Percentiles rank a stretch among this genome's conserved stretches.
These are phyloP conservation scores for Mastomys natalensis DNA, from an alignment of 2,113 vertebrate genomes.

Conservation along the genomic window DNA sequence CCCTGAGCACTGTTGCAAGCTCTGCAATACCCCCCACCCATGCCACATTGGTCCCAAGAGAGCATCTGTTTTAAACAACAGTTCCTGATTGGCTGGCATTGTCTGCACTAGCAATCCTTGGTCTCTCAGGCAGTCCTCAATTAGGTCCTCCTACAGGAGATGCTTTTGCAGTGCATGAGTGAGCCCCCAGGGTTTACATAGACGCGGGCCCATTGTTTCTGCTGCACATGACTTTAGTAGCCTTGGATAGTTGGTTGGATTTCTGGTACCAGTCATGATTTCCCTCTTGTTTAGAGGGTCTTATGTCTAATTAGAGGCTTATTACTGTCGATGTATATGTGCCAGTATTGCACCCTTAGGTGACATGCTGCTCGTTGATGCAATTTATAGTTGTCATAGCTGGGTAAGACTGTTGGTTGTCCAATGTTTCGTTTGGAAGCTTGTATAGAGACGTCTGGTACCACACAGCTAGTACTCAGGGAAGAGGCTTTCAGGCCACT, in stretches of 20 bases:
- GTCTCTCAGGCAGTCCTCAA: no score
- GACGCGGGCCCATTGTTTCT: no score
- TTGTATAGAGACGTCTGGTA: background rate
- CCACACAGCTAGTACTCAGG: background rate
- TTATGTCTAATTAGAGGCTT: background rate
- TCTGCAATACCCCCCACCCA: no score
- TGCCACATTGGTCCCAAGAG: no score
- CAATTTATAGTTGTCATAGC: background rate
- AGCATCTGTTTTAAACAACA: no score
- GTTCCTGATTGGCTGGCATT: no score
- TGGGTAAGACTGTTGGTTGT: background rate
- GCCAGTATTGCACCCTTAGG: background rate
- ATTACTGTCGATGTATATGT: background rate
- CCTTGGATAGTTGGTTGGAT: background rate
- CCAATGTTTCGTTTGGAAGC: background rate
- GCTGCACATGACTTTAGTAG: background rate
- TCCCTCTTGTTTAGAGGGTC: background rate
- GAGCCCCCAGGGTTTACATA: no score
- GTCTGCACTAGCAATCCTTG: no score
- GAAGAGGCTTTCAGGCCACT: background rate
- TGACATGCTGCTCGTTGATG: background rate
- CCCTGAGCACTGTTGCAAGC: no score
- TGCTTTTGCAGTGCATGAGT: no score
- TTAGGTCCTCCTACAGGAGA: no score
- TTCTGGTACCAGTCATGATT: background rate